These are phyloP conservation scores for Melanotaenia pygmaea DNA, from an alignment of 2,797 vertebrate species.

Conservation along the genomic window DNA sequence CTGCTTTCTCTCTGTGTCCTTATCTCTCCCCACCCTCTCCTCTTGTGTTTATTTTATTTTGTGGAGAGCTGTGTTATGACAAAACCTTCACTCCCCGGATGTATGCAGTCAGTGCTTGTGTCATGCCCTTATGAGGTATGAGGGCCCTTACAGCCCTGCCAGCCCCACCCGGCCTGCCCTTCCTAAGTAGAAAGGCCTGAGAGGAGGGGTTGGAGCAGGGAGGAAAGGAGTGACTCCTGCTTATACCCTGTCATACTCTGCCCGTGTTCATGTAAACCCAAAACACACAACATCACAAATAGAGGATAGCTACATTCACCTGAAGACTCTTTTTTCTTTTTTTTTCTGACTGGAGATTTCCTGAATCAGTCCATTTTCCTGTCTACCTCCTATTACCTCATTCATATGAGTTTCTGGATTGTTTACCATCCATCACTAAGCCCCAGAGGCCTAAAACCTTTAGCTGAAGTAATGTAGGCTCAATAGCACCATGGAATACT, in stretches of 20 bases:
- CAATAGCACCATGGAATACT: conserved; percentile 38
- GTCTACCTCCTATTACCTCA: conserved; percentile 71
- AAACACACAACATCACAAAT: conserved; percentile 26
- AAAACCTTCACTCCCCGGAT: conserved; percentile 78
- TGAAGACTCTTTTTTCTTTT: conserved; percentile 31
- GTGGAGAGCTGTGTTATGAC: conserved; percentile 76
- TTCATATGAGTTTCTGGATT: conserved; percentile 58
- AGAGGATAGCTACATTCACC: conserved; percentile 32
- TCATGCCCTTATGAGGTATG: conserved; percentile 83
- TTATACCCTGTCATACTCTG: conserved; percentile 63
- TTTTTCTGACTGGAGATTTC: conserved; percentile 70
- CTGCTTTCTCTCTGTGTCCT: conserved; percentile 54
- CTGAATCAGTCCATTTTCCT: conserved; percentile 69
- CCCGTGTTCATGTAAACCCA: conserved; percentile 55
- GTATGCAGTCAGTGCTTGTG: conserved; percentile 76
- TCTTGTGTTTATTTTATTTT: conserved; percentile 79
- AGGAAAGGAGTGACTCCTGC: conserved; percentile 64
- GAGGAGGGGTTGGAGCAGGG: conserved; percentile 50
- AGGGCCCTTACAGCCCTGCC: conserved; percentile 68
- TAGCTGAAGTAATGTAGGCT: conserved; percentile 56
- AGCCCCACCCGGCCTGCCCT: conserved; percentile 67
- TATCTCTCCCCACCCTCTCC: conserved; percentile 67
- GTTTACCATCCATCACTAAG: conserved; percentile 71
- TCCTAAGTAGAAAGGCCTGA: conserved; percentile 45
- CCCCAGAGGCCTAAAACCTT: conserved; percentile 57